Percentiles rank a stretch among this genome's conserved stretches.
Conservation (phyloP, 2,888 invertebrate species). For the Anthophora plumipes region DNA sequence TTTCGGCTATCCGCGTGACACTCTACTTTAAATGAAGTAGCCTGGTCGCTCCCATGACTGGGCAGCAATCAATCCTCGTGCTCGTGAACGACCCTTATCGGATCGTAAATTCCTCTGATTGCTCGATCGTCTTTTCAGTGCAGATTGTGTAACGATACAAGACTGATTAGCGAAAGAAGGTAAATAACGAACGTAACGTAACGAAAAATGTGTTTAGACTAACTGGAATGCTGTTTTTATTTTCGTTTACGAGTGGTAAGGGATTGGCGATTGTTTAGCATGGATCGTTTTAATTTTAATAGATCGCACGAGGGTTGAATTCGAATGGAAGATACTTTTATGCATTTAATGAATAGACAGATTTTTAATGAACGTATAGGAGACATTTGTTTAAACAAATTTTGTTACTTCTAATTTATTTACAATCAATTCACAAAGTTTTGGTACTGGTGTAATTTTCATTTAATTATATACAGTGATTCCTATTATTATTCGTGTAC, state of each 20-base stretch:
- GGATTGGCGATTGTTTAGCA: too few relatives aligned
- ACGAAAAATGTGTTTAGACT: background rate
- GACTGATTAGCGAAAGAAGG: background rate
- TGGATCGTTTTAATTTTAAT: background rate
- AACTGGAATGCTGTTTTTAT: background rate
- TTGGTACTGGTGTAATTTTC: too few relatives aligned
- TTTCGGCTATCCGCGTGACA: constrained; percentile 77
- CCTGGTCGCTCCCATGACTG: constrained; percentile 45
- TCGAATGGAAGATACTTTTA: too few relatives aligned
- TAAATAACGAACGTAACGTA: background rate
- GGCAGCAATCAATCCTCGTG: constrained; percentile 45
- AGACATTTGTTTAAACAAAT: too few relatives aligned
- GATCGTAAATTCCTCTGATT: constrained; percentile 19
- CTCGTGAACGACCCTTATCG: constrained; percentile 1
- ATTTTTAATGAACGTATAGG: too few relatives aligned
- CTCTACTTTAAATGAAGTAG: constrained; percentile 71
- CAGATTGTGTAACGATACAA: background rate
- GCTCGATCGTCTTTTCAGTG: background rate
- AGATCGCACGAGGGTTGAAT: background rate
- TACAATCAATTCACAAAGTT: too few relatives aligned
- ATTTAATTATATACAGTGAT: too few relatives aligned
- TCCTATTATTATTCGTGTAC: too few relatives aligned
- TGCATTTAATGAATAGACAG: too few relatives aligned
- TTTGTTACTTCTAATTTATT: too few relatives aligned
- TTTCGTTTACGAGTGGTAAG: background rate